Base-by-base conservation (phyloP, 2,113 vertebrate species). In the Bubo bubo region DNA sequence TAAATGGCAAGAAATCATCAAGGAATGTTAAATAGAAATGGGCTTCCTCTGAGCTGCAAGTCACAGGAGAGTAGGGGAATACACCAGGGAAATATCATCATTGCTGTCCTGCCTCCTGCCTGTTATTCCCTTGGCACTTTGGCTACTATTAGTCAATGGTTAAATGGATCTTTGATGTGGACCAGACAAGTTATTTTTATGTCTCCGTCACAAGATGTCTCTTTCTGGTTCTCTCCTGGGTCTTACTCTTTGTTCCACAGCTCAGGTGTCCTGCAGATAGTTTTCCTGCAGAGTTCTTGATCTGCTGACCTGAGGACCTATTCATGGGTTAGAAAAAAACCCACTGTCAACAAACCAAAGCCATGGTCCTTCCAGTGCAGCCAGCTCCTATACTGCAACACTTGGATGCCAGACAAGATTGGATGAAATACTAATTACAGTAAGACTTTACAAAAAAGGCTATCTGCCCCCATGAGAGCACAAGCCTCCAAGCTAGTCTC, bases 381-480 rank as follows among this genome's bases (percentile, higher is more conserved):
- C 76, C 63, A 83, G 32, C 45, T 93, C 70, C 49, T 19, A 63
- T 58, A 77, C 67, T 0, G 0, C 74, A 73, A 68, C 50, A 52
- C 59, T 84, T 72, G 62, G 79, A 83, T 76, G 58, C 75, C 66
- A 77, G 91, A 93, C 10, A 90, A 95, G 88, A 93, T 58, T 59
- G 80, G 81, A 76, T 95, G 89, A 97, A 97, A 97, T 83, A 94
- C 95, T 97, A 96, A 97, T 97, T 95, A 96, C 34, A 85, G 91
- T 45, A 79, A 97, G 82, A 80, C 62, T 92, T 84, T 59, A 72
- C 75, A 95, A 91, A 96, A 97, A 94, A 90, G 47, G 60, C 93
- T 94, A 86, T 95, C 93, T 96, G 91, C 81, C 88, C 96, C 91
- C 6, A 0, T 75, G 95, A 97, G 97, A 96, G 90, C 26, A 92